Base-by-base conservation (phyloP, 2,113 vertebrate species). In the Centrocercus urophasianus region DNA sequence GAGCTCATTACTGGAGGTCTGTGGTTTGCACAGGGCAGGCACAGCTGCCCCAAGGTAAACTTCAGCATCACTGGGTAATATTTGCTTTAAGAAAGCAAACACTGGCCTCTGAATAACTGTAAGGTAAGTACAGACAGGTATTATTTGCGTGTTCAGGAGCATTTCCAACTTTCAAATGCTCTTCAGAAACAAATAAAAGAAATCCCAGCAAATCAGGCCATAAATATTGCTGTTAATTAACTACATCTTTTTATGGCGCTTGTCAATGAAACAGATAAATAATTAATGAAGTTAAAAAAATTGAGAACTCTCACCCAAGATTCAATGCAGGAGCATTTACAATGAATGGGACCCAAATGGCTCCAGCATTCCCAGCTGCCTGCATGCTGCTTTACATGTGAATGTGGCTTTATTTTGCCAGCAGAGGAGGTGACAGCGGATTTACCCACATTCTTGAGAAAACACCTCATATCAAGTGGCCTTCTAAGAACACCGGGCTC, bases 361-460 rank as follows among this genome's bases (percentile, higher is more conserved):
- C 36, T 22, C n/a, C 56, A 48, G 56, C 10, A 34, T 27, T 42
- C 25, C 28, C 69, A 67, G 6, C 24, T 30, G 28, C 74, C 19
- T 2, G 0, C 3, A 11, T 36, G 63, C 40, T 57, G 52, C 5
- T 43, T 17, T 24, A 20, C 18, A 17, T 32, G 13, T 56, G 34
- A n/a, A 32, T 10, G 14, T 9, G 32, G 22, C 34, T 75, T 64
- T 4, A 32, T 34, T 75, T 80, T 56, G 63, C 34, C 47, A 36
- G 5, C 0, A 3, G 47, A 42, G 11, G 11, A 45, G 34, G 34
- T 7, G 22, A 52, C 4, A 38, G 25, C 3, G 0, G 28, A 34
- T 32, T 64, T 71, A 19, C 50, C 77, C 14, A 10, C 12, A 10
- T 6, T 21, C 17, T 57, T 27, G 11, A 63, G 21, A 32, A 63